Percentiles rank a stretch among this genome's conserved stretches.
Evolutionary conservation across 2,113 vertebrate genomes (phyloP).

Genomic region (Addax nasomaculatus): DNA sequence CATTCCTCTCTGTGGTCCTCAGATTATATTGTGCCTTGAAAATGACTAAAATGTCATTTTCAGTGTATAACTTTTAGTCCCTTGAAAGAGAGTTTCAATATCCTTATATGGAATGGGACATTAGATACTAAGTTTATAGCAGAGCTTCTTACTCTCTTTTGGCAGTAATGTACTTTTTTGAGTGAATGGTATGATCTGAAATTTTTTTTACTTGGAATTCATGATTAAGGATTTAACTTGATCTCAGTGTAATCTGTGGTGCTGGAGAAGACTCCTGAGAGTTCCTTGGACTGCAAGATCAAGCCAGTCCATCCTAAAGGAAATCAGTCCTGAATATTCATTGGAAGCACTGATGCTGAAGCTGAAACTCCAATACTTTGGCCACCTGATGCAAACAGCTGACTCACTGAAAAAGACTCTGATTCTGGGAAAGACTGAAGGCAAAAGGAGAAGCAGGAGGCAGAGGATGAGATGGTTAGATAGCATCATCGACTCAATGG

Average conservation of each 20-base stretch:
- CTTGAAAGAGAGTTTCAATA: background rate
- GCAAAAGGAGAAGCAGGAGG: background rate
- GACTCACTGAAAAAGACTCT: background rate
- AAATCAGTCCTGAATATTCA: background rate
- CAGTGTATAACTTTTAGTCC: background rate
- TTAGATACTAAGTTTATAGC: background rate
- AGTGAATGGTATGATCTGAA: background rate
- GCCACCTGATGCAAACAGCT: background rate
- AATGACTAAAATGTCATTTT: background rate
- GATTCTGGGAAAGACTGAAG: background rate
- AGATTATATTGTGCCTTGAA: background rate
- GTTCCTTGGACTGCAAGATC: background rate
- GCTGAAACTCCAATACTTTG: background rate
- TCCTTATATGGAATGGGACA: background rate
- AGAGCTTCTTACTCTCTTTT: background rate
- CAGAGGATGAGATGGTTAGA: background rate
- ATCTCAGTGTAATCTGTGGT: background rate
- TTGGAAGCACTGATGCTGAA: background rate
- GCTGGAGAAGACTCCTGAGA: background rate
- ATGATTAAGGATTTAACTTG: background rate
- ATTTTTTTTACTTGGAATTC: constrained; percentile 22
- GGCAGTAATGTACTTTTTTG: background rate
- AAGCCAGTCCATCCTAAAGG: background rate
- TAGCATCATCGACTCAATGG: background rate
- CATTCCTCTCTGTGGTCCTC: background rate